phyloP scores from a whole-genome alignment of 2,888 invertebrate species.

The Clistopyga incitator region DNA sequence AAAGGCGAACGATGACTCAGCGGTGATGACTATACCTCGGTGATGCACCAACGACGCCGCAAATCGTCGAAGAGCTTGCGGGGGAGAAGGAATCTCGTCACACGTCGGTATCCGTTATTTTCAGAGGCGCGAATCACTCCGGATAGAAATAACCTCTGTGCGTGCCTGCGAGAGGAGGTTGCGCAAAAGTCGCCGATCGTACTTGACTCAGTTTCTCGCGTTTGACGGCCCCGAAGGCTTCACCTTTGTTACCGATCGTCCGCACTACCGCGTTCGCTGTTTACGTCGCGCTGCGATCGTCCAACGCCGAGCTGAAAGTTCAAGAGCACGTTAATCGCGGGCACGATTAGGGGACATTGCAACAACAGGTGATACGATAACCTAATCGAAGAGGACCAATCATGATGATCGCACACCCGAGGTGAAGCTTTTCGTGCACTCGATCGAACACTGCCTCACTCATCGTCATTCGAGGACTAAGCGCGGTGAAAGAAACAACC shows the following conservation, averaged over 20 bases:
- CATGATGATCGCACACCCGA: conserved; percentile 60
- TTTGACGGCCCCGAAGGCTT: conserved; percentile 67
- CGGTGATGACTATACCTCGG: neutral
- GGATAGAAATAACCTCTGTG: conserved; percentile 77
- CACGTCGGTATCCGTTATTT: conserved; percentile 75
- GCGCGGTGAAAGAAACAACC: neutral
- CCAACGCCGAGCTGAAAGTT: conserved; percentile 10
- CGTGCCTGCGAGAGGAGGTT: conserved; percentile 60
- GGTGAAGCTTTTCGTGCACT: conserved; percentile 41
- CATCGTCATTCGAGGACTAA: neutral
- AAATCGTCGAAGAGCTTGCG: neutral
- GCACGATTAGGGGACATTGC: neutral
- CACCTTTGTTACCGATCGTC: conserved; percentile 54
- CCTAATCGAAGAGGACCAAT: conserved; percentile 5
- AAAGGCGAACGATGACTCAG: conserved; percentile 52
- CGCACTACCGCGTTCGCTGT: conserved; percentile 29
- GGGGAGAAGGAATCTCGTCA: conserved; percentile 2
- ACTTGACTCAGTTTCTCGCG: conserved; percentile 80
- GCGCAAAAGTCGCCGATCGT: conserved; percentile 76
- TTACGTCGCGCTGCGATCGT: neutral
- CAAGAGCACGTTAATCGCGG: conserved; percentile 24
- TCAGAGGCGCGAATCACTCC: conserved; percentile 79
- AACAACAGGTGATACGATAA: neutral
- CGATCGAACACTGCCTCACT: neutral
- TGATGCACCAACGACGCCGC: neutral